These are phyloP conservation scores for Sebastes glaucus DNA, from an alignment of 2,797 vertebrate species.

Conservation along the genomic window DNA sequence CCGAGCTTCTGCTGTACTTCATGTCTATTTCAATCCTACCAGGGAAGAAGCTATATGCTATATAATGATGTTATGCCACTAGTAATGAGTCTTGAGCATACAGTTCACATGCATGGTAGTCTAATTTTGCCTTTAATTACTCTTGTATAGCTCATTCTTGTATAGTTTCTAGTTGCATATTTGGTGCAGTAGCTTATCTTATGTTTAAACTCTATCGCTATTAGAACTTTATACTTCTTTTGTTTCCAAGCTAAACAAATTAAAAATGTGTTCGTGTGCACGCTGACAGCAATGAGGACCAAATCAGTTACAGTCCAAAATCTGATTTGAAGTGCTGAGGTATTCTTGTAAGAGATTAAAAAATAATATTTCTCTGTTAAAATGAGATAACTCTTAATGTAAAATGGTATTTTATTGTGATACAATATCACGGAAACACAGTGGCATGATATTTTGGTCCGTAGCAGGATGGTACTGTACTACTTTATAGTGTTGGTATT, in stretches of 20 bases:
- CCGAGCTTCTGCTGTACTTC: neutral
- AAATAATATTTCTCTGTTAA: neutral
- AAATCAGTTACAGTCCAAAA: neutral
- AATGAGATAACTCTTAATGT: neutral
- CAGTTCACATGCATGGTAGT: neutral
- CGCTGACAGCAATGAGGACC: neutral
- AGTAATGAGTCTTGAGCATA: neutral
- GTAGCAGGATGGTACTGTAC: neutral
- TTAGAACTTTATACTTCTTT: neutral
- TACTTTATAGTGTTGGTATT: too few species aligned
- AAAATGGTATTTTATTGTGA: neutral
- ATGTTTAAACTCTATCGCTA: neutral
- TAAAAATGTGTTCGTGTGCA: neutral
- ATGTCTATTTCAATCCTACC: neutral
- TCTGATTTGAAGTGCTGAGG: neutral
- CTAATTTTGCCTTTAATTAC: neutral
- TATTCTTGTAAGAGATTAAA: neutral
- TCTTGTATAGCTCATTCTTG: neutral
- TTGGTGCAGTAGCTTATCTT: neutral
- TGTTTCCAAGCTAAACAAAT: neutral
- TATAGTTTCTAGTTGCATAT: neutral
- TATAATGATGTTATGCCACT: neutral
- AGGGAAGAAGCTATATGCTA: neutral
- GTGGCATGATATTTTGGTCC: neutral
- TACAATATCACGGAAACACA: neutral